Percentiles rank a stretch among this genome's conserved stretches.
Conservation (phyloP, 2,113 vertebrate species). For the Cavia porcellus region DNA sequence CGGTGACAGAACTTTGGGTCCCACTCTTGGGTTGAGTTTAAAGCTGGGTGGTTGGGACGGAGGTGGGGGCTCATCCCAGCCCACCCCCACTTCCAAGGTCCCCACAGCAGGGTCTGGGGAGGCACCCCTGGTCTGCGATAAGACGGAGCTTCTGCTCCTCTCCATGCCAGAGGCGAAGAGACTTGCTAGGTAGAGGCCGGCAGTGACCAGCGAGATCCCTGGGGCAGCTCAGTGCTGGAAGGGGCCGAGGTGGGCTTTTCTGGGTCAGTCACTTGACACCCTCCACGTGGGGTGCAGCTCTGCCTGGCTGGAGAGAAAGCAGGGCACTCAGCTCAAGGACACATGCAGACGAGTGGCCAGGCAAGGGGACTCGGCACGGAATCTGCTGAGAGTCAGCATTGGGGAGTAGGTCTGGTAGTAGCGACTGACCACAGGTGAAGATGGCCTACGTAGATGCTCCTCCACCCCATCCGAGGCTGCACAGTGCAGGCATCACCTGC, state of each 20-base stretch:
- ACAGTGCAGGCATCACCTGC: background rate
- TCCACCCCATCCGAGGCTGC: accelerated
- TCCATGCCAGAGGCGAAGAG: background rate
- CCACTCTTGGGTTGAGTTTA: slow-evolving; percentile 90
- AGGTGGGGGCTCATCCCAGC: slow-evolving; percentile 53
- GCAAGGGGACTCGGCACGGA: accelerated
- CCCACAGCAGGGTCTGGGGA: background rate
- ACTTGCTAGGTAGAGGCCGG: too few relatives aligned
- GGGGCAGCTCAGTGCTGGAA: too few relatives aligned
- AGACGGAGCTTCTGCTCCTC: background rate
- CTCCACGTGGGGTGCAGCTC: background rate
- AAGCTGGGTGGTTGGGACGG: slow-evolving; percentile 77
- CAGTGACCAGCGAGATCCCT: accelerated
- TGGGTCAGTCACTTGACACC: background rate
- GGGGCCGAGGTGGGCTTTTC: accelerated
- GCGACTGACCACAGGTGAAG: accelerated
- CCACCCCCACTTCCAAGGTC: background rate
- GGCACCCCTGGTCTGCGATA: accelerated
- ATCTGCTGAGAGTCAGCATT: background rate
- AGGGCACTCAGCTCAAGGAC: too few relatives aligned
- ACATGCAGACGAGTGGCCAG: accelerated
- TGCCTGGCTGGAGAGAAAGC: too few relatives aligned
- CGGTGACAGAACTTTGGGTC: slow-evolving; percentile 91
- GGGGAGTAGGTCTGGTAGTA: too few relatives aligned
- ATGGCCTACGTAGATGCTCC: accelerated